Evolutionary conservation across 2,888 invertebrate species (phyloP).

Genomic region (Tenthredo distinguenda): DNA sequence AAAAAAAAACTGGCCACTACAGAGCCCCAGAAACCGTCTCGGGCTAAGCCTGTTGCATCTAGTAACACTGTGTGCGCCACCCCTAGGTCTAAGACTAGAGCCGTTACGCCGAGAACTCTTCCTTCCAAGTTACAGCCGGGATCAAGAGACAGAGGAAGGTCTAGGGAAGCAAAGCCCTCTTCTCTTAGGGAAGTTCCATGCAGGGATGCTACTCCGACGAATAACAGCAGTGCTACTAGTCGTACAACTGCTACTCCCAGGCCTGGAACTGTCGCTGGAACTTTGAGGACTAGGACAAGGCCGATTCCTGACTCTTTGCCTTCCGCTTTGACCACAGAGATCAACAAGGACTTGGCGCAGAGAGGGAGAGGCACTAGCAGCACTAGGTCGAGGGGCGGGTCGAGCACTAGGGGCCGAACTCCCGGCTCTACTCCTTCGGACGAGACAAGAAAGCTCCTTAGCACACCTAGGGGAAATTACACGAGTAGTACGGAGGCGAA

Average conservation of each 20-base stretch:
- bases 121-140: constrained; percentile 79
- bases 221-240: constrained; percentile 60
- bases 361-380: constrained; percentile 63
- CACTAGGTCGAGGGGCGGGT: constrained; percentile 52
- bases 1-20: constrained; percentile 82
- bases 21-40: constrained; percentile 77
- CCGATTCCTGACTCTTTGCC: constrained; percentile 72
- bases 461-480: constrained; percentile 56
- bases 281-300: constrained; percentile 68
- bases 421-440: constrained; percentile 72
- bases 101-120: constrained; percentile 74
- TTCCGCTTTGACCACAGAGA: constrained; percentile 74
- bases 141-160: constrained; percentile 82
- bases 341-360: constrained; percentile 74
- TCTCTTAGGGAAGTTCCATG: constrained; percentile 80
- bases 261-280: constrained; percentile 52
- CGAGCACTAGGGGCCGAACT: constrained; percentile 59
- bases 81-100: constrained; percentile 80
- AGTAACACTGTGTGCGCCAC: constrained; percentile 71
- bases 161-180: constrained; percentile 82
- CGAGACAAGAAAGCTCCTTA: constrained; percentile 64
- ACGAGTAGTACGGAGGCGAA: constrained; percentile 58
- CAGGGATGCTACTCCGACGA: constrained; percentile 79
- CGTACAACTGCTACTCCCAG: constrained; percentile 74
- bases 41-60: constrained; percentile 61